These are phyloP conservation scores for Cerceris rybyensis DNA, from an alignment of 2,888 invertebrate species.

Conservation along the genomic window DNA sequence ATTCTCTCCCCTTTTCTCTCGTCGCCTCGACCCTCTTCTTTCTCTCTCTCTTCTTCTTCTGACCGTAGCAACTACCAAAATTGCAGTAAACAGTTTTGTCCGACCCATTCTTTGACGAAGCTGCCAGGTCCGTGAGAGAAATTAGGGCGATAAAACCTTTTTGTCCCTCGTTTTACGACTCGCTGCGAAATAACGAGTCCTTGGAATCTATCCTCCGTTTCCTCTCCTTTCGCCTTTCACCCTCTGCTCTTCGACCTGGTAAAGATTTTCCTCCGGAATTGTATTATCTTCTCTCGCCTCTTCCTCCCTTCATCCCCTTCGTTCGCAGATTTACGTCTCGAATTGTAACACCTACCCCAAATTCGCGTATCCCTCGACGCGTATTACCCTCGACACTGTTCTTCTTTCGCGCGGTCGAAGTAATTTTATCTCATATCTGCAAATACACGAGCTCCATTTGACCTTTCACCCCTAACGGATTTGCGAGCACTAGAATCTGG, in stretches of 20 bases:
- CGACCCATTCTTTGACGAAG: slow-evolving; percentile 30
- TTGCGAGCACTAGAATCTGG: no score
- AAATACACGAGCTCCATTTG: no score
- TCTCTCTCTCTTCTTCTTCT: background rate
- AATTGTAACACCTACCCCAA: background rate
- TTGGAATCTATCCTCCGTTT: background rate
- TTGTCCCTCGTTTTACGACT: slow-evolving; percentile 22
- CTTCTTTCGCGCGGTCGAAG: background rate
- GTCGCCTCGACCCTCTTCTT: background rate
- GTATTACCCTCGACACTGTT: background rate
- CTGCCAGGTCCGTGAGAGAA: slow-evolving; percentile 6
- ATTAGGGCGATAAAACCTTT: slow-evolving; percentile 27
- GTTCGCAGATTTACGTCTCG: background rate
- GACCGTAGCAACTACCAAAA: slow-evolving; percentile 37
- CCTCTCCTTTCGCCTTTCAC: background rate
- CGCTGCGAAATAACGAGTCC: slow-evolving; percentile 8
- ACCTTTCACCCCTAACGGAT: no score
- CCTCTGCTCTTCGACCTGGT: background rate
- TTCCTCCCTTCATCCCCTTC: background rate
- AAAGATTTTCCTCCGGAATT: background rate
- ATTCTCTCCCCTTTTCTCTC: slow-evolving; percentile 43
- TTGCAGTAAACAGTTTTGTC: slow-evolving; percentile 48
- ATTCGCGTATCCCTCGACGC: background rate
- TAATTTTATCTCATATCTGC: background rate
- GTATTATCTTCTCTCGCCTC: background rate